Base-by-base conservation (phyloP, 2,797 vertebrate genomes). In the Alfaro cultratus region DNA sequence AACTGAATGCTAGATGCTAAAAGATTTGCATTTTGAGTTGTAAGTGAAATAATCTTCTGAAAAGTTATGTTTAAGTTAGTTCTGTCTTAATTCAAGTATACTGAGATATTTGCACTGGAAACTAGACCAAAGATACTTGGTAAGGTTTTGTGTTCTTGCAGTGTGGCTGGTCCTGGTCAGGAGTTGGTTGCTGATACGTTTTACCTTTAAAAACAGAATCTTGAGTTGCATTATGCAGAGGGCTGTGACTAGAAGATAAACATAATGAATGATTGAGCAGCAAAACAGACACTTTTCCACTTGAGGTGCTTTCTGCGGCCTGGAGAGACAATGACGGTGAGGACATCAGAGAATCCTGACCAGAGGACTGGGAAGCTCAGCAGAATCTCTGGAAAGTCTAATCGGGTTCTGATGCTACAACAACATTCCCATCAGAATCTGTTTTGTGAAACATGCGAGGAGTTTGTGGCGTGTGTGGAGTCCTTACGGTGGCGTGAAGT, bases 401-500 rank as follows among this genome's bases (percentile, higher is more conserved):
- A 62, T 9, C 8, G 10, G 67, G 36, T 70, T 26, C 39, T 43
- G 39, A 43, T 11, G 5, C 67, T 41, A 5, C 36, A 23, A 23
- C 34, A 67, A 43, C 21, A 13, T n/a, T 70, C 67, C 21, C 67
- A 70, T n/a, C 39, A 70, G 67, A 21, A 10, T 15, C 18, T 10
- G 62, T 21, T 21, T 41, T 26, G 21, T 12, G 64, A 9, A 31
- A 43, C 67, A 45, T 70, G 21, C 2, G 67, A 39, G 8, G 16
- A 41, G 39, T 68, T 68, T 26, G 36, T 68, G 64, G 64, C 4
- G 10, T 41, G 7, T 76, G 74, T 21, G 47, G 0, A 71, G 80
- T 84, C 97, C 97, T 98, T 94, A 99, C 98, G 77, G 96, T 98
- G 93, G 97, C 97, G 84, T 99, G 97, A 90, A 99, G 97, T 89